phyloP scores from a whole-genome alignment of 2,888 invertebrate species.

The Xestia xanthographa region DNA sequence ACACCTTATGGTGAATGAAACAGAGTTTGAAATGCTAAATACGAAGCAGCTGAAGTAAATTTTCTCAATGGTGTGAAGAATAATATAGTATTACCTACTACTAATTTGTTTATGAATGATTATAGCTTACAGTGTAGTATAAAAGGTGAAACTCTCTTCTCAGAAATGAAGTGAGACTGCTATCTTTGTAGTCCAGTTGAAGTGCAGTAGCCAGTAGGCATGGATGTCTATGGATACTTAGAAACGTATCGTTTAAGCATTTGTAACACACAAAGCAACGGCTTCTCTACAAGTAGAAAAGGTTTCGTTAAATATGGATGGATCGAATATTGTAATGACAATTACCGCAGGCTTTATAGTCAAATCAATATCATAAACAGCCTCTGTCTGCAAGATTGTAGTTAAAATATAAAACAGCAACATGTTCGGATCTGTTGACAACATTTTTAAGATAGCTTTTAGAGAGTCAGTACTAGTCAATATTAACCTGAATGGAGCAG shows the following conservation, averaged over 20 bases:
- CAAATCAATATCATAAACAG: background rate
- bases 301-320: background rate
- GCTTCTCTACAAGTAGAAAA: background rate
- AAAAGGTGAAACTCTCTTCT: conserved; percentile 31
- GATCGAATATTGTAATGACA: background rate
- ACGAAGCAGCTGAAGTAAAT: background rate
- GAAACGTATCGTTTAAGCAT: background rate
- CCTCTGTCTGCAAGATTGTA: background rate
- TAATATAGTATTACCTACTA: conserved; percentile 25
- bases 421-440: background rate
- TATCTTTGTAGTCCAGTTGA: background rate
- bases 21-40: conserved; percentile 12
- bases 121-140: background rate
- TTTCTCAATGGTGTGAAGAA: conserved; percentile 1
- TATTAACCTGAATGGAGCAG: background rate
- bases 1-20: background rate
- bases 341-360: background rate
- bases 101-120: conserved; percentile 36
- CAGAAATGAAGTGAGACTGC: background rate
- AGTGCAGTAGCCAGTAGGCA: background rate
- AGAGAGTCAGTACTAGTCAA: background rate
- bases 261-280: conserved; percentile 5
- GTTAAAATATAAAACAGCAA: background rate
- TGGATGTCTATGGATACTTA: background rate
- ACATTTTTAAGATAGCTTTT: conserved; percentile 3